phyloP scores from a whole-genome alignment of 2,888 invertebrate species.

The Polymixis lichenea region DNA sequence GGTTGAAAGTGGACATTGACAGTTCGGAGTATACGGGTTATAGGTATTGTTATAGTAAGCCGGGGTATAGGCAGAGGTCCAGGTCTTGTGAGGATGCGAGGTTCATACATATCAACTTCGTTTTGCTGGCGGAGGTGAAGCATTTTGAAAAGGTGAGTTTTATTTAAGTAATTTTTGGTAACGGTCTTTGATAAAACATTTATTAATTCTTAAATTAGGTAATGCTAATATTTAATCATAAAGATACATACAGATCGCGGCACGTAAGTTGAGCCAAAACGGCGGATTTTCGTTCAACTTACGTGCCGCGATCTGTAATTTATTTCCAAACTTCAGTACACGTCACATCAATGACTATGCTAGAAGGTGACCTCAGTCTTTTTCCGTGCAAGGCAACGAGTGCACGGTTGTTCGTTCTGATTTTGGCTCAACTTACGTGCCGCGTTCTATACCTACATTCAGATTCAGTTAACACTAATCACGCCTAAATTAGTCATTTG shows the following conservation, averaged over 20 bases:
- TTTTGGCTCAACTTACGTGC: too few relatives aligned
- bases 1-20: conserved; percentile 83
- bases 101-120: conserved; percentile 92
- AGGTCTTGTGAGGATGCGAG: conserved; percentile 91
- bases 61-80: conserved; percentile 83
- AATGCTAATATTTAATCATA: background rate
- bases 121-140: conserved; percentile 91
- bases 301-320: too few relatives aligned
- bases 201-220: background rate
- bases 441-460: too few relatives aligned
- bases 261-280: too few relatives aligned
- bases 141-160: conserved; percentile 93
- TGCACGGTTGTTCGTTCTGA: too few relatives aligned
- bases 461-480: conserved; percentile 12
- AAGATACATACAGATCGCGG: background rate
- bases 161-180: background rate
- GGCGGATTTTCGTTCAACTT: too few relatives aligned
- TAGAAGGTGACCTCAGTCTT: too few relatives aligned
- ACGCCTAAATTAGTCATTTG: conserved; percentile 39
- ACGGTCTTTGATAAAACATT: background rate
- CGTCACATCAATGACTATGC: too few relatives aligned
- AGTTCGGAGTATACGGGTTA: conserved; percentile 90
- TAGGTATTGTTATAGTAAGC: conserved; percentile 83
- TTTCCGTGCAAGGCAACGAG: too few relatives aligned
- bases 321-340: too few relatives aligned